phyloP scores from a whole-genome alignment of 92 coral and sea anemone species.

The Porites lobata region DNA sequence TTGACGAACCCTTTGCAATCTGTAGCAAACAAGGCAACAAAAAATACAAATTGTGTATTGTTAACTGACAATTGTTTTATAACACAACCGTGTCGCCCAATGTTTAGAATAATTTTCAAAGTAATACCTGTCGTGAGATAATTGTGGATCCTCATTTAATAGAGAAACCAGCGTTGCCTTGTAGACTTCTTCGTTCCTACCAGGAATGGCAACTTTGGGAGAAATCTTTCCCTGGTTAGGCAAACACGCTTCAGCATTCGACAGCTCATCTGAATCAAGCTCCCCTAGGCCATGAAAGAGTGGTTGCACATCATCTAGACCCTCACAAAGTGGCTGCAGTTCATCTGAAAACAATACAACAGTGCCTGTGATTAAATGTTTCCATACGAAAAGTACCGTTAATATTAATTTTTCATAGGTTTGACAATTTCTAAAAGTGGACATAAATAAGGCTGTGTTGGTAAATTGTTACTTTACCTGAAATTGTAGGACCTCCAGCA shows the following conservation, averaged over 20 bases:
- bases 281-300: not conserved
- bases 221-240: not conserved
- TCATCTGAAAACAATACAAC: not conserved
- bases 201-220: not conserved
- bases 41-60: not conserved
- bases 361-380: not conserved
- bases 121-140: conserved; percentile 22
- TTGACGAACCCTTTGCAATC: conserved; percentile 15
- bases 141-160: conserved; percentile 10
- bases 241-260: not conserved
- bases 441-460: not conserved
- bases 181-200: not conserved
- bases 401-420: not conserved
- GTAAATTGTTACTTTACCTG: conserved; percentile 16
- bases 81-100: not conserved
- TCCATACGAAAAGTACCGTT: not conserved
- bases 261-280: not conserved
- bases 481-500: conserved; percentile 23
- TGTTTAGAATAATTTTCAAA: not conserved
- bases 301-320: not conserved
- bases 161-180: not conserved
- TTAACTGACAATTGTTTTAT: not conserved
- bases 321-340: conserved; percentile 1
- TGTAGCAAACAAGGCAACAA: not conserved
- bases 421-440: not conserved